phyloP scores from a whole-genome alignment of 2,888 invertebrate genomes.

The Psylliodes chrysocephalus region DNA sequence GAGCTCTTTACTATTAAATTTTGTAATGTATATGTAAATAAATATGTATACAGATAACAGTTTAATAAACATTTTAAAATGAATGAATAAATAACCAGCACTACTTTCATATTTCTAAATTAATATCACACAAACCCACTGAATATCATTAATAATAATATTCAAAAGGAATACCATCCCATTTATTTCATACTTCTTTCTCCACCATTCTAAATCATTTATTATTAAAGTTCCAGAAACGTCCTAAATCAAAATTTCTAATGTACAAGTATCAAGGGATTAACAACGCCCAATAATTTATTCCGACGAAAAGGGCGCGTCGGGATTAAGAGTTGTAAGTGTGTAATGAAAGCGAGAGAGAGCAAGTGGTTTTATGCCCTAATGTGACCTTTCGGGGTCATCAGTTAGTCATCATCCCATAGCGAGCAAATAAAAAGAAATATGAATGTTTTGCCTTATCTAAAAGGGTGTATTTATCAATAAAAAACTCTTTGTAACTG shows the following conservation, averaged over 20 bases:
- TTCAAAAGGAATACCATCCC: neutral
- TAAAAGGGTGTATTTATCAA: too few relatives aligned
- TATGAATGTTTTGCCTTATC: too few relatives aligned
- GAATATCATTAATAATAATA: neutral
- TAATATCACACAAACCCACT: neutral
- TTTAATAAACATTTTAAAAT: too few relatives aligned
- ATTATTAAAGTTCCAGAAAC: constrained; percentile 3
- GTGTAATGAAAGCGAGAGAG: neutral
- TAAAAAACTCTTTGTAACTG: too few relatives aligned
- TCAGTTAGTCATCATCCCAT: neutral
- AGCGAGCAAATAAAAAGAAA: too few relatives aligned
- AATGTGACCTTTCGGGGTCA: neutral
- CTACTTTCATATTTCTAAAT: too few relatives aligned
- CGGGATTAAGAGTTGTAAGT: neutral
- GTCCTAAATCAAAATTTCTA: constrained; percentile 9
- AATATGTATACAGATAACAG: too few relatives aligned
- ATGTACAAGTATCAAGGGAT: neutral
- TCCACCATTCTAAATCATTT: neutral
- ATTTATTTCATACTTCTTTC: neutral
- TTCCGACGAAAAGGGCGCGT: neutral
- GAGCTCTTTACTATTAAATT: too few relatives aligned
- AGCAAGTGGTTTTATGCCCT: constrained; percentile 8
- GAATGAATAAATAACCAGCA: too few relatives aligned
- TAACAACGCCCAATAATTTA: constrained; percentile 1
- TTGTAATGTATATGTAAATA: too few relatives aligned